phyloP scores from a whole-genome alignment of 2,888 invertebrate species.

The Amblyjoppa proteus region DNA sequence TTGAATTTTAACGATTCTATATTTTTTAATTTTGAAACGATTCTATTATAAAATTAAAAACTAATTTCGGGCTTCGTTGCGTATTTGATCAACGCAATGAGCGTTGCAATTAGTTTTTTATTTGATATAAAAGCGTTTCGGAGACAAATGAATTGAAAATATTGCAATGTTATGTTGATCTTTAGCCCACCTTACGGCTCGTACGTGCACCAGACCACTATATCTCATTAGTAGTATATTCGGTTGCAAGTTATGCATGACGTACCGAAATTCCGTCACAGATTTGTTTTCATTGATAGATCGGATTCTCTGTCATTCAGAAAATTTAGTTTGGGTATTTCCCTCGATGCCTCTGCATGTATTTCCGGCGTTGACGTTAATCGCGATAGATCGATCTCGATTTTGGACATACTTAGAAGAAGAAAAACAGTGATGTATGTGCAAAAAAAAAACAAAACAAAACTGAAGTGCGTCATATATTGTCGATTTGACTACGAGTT shows the following conservation, averaged over 20 bases:
- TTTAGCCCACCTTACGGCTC: too few species aligned
- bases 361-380: neutral
- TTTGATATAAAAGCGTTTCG: too few species aligned
- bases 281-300: neutral
- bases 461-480: neutral
- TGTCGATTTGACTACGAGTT: neutral
- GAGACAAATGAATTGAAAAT: too few species aligned
- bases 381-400: neutral
- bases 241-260: neutral
- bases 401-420: neutral
- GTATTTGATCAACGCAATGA: too few species aligned
- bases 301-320: conserved; percentile 10
- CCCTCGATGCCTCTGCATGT: neutral
- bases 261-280: neutral
- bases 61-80: too few species aligned
- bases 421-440: too few species aligned
- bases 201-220: neutral
- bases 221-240: neutral
- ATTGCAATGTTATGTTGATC: too few species aligned
- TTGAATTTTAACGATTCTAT: too few species aligned
- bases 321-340: neutral
- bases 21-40: too few species aligned
- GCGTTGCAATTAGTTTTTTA: too few species aligned
- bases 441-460: too few species aligned
- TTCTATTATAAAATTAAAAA: too few species aligned